Conservation (phyloP, 2,888 invertebrate genomes). For the Camponotus fellah region DNA sequence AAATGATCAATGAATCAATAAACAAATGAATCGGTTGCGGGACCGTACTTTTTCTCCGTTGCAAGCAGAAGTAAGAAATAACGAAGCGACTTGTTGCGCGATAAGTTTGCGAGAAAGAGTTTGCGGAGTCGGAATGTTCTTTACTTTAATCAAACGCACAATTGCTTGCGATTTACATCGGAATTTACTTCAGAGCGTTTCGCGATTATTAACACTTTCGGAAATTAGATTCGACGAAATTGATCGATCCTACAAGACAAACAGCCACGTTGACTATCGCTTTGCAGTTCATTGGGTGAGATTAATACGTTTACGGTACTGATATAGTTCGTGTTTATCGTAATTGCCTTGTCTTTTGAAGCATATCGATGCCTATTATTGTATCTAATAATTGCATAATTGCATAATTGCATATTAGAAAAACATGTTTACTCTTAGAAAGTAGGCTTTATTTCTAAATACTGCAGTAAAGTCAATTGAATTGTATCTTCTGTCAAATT, state of each 20-base stretch:
- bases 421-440: neutral
- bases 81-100: neutral
- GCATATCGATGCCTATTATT: constrained; percentile 1
- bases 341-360: constrained; percentile 20
- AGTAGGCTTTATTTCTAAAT: neutral
- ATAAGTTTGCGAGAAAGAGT: neutral
- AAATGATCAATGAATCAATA: neutral
- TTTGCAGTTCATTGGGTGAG: constrained; percentile 38
- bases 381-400: neutral
- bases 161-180: neutral
- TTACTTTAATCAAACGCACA: neutral
- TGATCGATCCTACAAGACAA: constrained; percentile 33
- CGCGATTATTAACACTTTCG: neutral
- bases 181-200: neutral
- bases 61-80: neutral
- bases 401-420: neutral
- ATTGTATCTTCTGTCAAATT: neutral
- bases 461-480: neutral
- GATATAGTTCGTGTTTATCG: constrained; percentile 9
- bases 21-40: neutral
- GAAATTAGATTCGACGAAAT: constrained; percentile 7
- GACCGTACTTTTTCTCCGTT: neutral
- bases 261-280: constrained; percentile 24
- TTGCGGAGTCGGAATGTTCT: neutral
- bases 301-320: constrained; percentile 33